Evolutionary conservation across 2,113 vertebrate species (phyloP).

Genomic region (Ictalurus furcatus): DNA sequence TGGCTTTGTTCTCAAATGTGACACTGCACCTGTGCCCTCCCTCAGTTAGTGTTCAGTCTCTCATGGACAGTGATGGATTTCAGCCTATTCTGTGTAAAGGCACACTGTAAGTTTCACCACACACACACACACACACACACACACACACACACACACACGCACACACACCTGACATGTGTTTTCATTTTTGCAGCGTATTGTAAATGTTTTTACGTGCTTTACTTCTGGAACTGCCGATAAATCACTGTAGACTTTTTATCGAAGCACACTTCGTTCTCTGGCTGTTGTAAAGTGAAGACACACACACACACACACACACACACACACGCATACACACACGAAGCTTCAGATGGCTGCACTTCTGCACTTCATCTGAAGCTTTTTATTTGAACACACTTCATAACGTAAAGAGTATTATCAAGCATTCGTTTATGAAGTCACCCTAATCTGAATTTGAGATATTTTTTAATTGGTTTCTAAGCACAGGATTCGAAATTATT

Average conservation of each 20-base stretch:
- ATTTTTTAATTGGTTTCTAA: neutral
- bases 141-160: neutral
- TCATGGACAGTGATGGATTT: slow-evolving; percentile 15
- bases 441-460: neutral
- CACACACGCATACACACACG: neutral
- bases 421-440: neutral
- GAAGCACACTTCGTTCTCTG: neutral
- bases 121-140: neutral
- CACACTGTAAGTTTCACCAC: neutral
- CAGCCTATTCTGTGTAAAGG: neutral
- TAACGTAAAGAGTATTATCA: too few relatives aligned
- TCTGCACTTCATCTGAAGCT: too few relatives aligned
- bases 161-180: slow-evolving; percentile 22
- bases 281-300: neutral
- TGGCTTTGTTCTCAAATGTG: slow-evolving; percentile 9
- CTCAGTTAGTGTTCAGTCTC: neutral
- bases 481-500: neutral
- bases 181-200: slow-evolving; percentile 12
- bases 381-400: too few relatives aligned
- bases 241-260: slow-evolving; percentile 4
- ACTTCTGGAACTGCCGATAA: slow-evolving; percentile 22
- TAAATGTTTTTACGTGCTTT: slow-evolving; percentile 13
- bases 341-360: neutral
- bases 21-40: slow-evolving; percentile 21
- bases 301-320: neutral